phyloP scores from a whole-genome alignment of 2,797 vertebrate species.

The Pseudopleuronectes americanus region DNA sequence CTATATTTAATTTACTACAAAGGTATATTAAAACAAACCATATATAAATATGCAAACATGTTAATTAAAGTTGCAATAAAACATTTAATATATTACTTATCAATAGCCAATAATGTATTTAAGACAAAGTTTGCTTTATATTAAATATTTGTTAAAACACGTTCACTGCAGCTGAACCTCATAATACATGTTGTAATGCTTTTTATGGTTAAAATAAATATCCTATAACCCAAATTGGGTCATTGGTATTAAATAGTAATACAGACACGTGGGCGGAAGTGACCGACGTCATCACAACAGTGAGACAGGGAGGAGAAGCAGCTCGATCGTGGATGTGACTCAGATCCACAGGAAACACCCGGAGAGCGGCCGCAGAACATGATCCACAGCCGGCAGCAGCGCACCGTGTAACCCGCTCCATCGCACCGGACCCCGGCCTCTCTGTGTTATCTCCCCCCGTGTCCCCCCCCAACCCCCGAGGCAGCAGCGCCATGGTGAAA shows the following conservation, averaged over 20 bases:
- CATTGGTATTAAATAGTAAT: constrained; percentile 61
- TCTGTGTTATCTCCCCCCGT: constrained; percentile 17
- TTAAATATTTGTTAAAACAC: neutral
- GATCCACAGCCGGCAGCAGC: constrained; percentile 45
- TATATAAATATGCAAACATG: too few species aligned
- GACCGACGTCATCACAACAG: constrained; percentile 83
- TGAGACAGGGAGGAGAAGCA: constrained; percentile 60
- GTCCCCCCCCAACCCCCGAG: constrained; percentile 6
- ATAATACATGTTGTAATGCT: neutral
- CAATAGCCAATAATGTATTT: too few species aligned
- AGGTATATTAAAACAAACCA: too few species aligned
- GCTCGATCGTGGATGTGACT: constrained; percentile 72
- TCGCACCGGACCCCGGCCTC: constrained; percentile 7
- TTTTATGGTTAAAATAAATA: neutral
- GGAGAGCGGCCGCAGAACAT: constrained; percentile 55
- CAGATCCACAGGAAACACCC: constrained; percentile 70
- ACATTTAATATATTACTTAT: too few species aligned
- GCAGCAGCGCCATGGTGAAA: constrained; percentile 85
- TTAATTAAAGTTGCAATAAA: too few species aligned
- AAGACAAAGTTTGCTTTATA: too few species aligned
- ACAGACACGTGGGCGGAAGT: constrained; percentile 86
- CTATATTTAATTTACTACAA: neutral
- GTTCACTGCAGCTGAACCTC: neutral
- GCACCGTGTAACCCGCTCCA: constrained; percentile 16
- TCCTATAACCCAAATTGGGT: constrained; percentile 37